Conservation (phyloP, 2,113 vertebrate species). For the Dasyornis broadbenti region DNA sequence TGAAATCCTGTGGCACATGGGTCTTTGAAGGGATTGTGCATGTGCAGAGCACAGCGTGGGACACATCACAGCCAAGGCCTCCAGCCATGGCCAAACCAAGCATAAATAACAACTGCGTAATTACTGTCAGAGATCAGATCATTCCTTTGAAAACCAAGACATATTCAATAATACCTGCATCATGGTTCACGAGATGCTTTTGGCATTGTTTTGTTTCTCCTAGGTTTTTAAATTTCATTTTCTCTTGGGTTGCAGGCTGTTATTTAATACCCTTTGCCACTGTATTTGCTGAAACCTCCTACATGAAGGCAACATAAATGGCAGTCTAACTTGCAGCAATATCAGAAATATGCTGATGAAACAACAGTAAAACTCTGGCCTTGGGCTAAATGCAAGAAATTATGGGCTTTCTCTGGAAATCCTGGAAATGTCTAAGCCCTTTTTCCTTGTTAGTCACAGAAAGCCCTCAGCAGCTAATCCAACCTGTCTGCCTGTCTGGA, state of each 20-base stretch:
- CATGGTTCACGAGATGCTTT: neutral
- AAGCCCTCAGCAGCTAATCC: neutral
- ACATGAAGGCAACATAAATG: neutral
- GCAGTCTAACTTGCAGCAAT: neutral
- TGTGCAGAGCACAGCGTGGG: neutral
- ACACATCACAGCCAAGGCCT: neutral
- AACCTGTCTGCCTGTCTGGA: neutral
- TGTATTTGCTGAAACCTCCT: neutral
- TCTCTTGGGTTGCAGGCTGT: neutral
- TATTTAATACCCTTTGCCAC: neutral
- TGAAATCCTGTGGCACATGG: neutral
- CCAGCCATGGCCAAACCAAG: neutral
- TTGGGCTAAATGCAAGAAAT: neutral
- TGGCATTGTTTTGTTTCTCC: neutral
- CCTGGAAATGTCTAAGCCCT: neutral
- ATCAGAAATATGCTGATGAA: neutral
- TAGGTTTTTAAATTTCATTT: neutral
- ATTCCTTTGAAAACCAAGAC: neutral
- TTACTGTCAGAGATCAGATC: neutral
- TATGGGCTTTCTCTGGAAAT: neutral
- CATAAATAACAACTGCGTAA: neutral
- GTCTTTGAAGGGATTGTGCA: neutral
- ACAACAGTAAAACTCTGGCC: neutral
- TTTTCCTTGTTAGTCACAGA: neutral
- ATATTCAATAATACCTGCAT: neutral